Evolutionary conservation across 2,888 invertebrate genomes (phyloP).

Genomic region (Drosophila anomalipes): DNA sequence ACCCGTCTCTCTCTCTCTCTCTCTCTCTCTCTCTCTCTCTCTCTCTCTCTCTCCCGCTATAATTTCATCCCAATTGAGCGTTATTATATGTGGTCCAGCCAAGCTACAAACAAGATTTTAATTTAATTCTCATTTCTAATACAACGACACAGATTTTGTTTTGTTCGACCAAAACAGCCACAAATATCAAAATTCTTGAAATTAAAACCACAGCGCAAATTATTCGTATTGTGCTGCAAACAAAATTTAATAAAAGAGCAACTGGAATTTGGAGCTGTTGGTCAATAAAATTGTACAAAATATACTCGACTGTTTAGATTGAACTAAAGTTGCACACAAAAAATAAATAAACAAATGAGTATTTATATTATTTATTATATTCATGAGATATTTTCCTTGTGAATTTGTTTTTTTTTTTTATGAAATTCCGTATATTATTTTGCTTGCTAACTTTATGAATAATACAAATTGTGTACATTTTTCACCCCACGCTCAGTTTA

Average conservation of each 20-base stretch:
- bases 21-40: too few species aligned
- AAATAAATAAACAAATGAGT: not conserved
- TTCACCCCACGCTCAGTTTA: not conserved
- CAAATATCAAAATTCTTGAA: not conserved
- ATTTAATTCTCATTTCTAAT: not conserved
- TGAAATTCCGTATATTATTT: not conserved
- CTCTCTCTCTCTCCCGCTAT: not conserved
- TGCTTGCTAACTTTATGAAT: not conserved
- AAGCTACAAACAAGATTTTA: not conserved
- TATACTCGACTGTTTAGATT: not conserved
- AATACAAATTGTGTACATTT: not conserved
- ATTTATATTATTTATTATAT: not conserved
- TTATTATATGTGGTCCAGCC: not conserved
- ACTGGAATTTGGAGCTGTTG: not conserved
- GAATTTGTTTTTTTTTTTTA: not conserved
- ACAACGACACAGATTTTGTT: not conserved
- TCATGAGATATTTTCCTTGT: not conserved
- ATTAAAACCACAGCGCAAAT: constrained; percentile 12
- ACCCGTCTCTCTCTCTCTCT: not conserved
- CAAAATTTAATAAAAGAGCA: constrained; percentile 1
- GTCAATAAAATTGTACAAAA: not conserved
- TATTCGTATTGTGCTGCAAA: not conserved
- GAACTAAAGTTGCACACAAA: not conserved
- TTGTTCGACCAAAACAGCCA: not conserved
- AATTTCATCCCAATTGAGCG: not conserved